These are phyloP conservation scores for Apteryx mantelli DNA, from an alignment of 2,113 vertebrate species.

Conservation along the genomic window DNA sequence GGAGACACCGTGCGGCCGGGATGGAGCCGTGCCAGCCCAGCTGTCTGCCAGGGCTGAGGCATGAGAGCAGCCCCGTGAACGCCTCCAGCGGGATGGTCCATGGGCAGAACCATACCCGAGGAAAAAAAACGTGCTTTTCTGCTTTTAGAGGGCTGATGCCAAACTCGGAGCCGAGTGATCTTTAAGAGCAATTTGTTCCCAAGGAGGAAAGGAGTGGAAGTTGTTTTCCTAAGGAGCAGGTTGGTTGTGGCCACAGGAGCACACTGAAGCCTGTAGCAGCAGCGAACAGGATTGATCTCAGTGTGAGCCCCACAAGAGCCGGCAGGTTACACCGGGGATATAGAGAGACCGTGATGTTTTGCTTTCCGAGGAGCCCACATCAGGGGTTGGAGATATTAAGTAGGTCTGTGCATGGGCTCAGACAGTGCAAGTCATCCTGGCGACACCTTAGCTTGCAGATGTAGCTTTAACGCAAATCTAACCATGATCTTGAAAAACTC, in stretches of 20 bases:
- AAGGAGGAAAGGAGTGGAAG: not conserved
- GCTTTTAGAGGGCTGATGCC: not conserved
- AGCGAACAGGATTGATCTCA: not conserved
- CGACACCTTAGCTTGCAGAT: not conserved
- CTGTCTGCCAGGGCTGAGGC: not conserved
- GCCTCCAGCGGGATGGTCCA: not conserved
- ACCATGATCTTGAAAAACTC: not conserved
- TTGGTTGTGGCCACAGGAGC: not conserved
- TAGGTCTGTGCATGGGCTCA: not conserved
- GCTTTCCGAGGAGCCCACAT: not conserved
- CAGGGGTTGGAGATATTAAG: not conserved
- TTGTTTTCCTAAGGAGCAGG: not conserved
- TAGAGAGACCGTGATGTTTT: not conserved
- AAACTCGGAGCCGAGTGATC: not conserved
- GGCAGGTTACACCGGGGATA: not conserved
- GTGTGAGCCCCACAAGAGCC: not conserved
- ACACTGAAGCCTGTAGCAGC: not conserved
- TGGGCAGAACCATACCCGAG: not conserved
- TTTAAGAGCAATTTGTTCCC: conserved; percentile 12
- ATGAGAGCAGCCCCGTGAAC: not conserved
- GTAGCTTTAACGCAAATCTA: not conserved
- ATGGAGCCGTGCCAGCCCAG: not conserved
- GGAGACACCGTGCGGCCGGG: rapidly evolving
- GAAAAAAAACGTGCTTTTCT: not conserved
- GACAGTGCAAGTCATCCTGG: not conserved